phyloP scores from a whole-genome alignment of 1,140 invertebrate genomes.

The Elysia chlorotica region DNA sequence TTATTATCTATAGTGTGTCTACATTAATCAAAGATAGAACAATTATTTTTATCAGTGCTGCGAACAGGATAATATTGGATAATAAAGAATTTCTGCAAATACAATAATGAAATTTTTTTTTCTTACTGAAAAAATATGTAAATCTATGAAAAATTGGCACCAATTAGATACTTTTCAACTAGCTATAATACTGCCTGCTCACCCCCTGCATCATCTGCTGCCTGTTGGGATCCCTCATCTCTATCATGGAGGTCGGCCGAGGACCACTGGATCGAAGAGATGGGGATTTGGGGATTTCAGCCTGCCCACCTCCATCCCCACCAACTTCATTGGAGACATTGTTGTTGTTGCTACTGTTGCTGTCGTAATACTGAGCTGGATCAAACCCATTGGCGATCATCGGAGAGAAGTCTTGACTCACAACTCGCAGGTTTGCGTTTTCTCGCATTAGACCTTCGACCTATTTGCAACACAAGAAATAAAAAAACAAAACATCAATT shows the following conservation, averaged over 20 bases:
- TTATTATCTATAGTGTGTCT: no score
- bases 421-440: conserved; percentile 35
- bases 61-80: no score
- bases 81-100: no score
- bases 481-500: not conserved
- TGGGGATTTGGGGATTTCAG: not conserved
- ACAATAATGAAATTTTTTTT: no score
- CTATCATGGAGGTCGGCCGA: conserved; percentile 28
- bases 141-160: no score
- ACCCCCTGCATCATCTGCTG: conserved; percentile 23
- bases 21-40: no score
- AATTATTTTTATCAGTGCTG: no score
- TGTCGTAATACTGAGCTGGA: not conserved
- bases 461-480: conserved; percentile 16
- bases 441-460: conserved; percentile 44
- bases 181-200: no score
- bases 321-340: not conserved
- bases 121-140: no score
- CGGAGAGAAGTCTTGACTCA: conserved; percentile 23
- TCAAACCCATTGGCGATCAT: conserved; percentile 18
- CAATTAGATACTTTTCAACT: no score
- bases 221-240: conserved; percentile 28
- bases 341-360: conserved; percentile 8
- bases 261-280: conserved; percentile 13
- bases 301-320: not conserved